Conservation (phyloP, 2,888 invertebrate species). For the Apodemia duryi region DNA sequence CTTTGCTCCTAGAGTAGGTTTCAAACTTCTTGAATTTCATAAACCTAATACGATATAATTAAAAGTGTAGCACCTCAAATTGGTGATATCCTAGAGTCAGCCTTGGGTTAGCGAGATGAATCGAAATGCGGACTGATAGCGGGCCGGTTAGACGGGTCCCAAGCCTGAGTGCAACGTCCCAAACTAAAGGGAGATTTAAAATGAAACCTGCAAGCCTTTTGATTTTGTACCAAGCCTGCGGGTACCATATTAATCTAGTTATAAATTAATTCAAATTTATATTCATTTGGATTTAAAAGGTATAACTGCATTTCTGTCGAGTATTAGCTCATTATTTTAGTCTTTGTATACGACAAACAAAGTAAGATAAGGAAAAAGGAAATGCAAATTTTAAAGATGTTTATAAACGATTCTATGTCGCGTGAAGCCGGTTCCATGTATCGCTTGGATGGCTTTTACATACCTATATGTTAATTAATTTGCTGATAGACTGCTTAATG, state of each 20-base stretch:
- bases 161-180: constrained; percentile 73
- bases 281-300: not conserved
- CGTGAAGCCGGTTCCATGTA: constrained; percentile 21
- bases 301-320: not conserved
- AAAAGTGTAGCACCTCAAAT: constrained; percentile 49
- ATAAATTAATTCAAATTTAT: constrained; percentile 1
- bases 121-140: constrained; percentile 71
- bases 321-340: constrained; percentile 12
- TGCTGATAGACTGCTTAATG: constrained; percentile 28
- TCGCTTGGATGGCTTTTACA: constrained; percentile 21
- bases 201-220: constrained; percentile 66
- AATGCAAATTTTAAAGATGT: constrained; percentile 44
- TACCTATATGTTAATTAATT: constrained; percentile 33
- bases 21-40: not conserved
- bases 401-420: constrained; percentile 27
- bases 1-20: not conserved
- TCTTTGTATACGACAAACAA: constrained; percentile 37
- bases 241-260: constrained; percentile 8
- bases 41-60: not conserved
- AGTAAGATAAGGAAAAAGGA: constrained; percentile 45
- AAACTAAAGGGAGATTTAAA: constrained; percentile 75
- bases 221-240: constrained; percentile 35
- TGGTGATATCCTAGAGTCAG: constrained; percentile 65
- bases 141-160: constrained; percentile 77
- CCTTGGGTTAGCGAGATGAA: constrained; percentile 66